Evolutionary conservation across 2,797 vertebrate genomes (phyloP), one percentile per base, ranked within the genome.

Genomic region (Vultur gryphus): DNA sequence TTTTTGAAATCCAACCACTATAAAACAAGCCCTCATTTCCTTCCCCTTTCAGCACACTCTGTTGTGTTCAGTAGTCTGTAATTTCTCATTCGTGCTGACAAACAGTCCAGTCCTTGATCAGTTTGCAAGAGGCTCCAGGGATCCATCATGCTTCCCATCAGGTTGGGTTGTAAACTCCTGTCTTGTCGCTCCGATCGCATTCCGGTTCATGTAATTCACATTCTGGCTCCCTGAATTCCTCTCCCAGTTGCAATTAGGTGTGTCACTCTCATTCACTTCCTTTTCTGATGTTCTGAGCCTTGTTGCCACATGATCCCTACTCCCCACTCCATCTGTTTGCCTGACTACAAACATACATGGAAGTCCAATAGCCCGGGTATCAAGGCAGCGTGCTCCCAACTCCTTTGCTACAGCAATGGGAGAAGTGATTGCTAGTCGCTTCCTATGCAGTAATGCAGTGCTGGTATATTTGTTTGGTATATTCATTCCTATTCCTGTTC

Each of bases 51-150:
- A 82, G 59, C 64, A 35, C 37, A 37, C 37, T 48, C 41, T 48
- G 23, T 62, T 69, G 25, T 55, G 48, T 77, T 93, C 70, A 25
- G 85, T 44, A 87, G 43, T 72, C 88, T 82, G 26, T 81, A 90
- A 46, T 94, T 93, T 84, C 73, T 94, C 58, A 39, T 90, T 90
- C 59, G 28, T 64, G 55, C 64, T 83, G 90, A 91, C 70, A 89
- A 92, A 94, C n/a, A 73, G 25, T 61, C 26, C 41, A 13, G 5
- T 64, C 73, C 29, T 31, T 91, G 43, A 82, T 75, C 61, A 31
- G 11, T 8, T 86, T 67, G 43, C 24, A 52, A 77, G 44, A 90
- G 8, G 24, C 80, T 91, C 66, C 70, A 82, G 77, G 55, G 66
- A 69, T 79, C 41, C 88, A 83, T 84, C 41, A 10, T 0, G 3